Percentiles rank a stretch among this genome's conserved stretches.
Evolutionary conservation across 2,797 vertebrate species (phyloP).

Genomic region (Acipenser transmontanus): DNA sequence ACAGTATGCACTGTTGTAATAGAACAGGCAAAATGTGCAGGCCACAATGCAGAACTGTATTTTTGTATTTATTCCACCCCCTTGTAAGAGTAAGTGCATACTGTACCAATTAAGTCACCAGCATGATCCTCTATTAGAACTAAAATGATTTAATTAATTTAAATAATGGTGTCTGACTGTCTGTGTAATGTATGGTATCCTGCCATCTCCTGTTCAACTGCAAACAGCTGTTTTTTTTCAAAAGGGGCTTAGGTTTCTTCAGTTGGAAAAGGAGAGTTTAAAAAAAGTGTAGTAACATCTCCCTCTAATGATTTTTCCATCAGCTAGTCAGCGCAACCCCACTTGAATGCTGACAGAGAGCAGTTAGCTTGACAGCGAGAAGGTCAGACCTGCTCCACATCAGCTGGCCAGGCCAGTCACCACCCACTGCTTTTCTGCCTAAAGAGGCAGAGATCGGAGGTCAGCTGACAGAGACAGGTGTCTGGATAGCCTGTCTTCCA

Average conservation of each 20-base stretch:
- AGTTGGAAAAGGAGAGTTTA: not conserved
- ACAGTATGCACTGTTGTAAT: too few relatives aligned
- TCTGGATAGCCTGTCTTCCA: constrained; percentile 33
- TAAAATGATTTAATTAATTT: too few relatives aligned
- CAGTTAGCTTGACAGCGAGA: not conserved
- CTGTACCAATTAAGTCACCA: too few relatives aligned
- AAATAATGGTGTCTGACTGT: not conserved
- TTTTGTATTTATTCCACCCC: too few relatives aligned
- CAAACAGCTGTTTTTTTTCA: constrained; percentile 7
- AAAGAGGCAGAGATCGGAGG: constrained; percentile 9
- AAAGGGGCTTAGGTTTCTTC: not conserved
- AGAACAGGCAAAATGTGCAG: too few relatives aligned
- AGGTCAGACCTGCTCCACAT: not conserved
- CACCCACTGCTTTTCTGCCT: not conserved
- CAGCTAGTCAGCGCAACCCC: not conserved
- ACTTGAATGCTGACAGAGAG: constrained; percentile 6
- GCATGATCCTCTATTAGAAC: too few relatives aligned
- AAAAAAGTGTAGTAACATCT: not conserved
- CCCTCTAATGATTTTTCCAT: not conserved
- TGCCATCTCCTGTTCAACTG: constrained; percentile 7
- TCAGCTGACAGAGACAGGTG: constrained; percentile 42
- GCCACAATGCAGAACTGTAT: too few relatives aligned
- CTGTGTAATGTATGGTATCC: not conserved
- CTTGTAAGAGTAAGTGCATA: too few relatives aligned
- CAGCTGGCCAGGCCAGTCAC: constrained; percentile 2